phyloP scores from a whole-genome alignment of 2,113 vertebrate species.

The Chaetodon trifascialis region DNA sequence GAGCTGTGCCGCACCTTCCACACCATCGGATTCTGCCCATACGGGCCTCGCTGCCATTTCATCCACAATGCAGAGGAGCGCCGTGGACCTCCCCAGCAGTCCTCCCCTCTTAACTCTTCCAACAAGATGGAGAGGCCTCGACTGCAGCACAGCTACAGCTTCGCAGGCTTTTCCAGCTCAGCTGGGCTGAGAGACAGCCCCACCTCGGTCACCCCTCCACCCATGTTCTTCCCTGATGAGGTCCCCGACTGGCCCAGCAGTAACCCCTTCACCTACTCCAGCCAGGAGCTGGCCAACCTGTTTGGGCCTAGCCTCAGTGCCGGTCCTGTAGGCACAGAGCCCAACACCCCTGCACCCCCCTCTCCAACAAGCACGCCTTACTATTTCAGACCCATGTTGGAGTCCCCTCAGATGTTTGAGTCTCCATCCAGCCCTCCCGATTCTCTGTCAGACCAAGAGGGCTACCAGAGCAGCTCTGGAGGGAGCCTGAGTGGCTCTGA shows the following conservation, averaged over 20 bases:
- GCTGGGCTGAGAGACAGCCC: conserved; percentile 95
- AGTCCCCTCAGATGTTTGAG: conserved; percentile 94
- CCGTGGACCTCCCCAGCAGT: conserved; percentile 88
- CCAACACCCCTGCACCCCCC: conserved; percentile 76
- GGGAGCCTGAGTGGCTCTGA: conserved; percentile 96
- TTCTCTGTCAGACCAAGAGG: conserved; percentile 98
- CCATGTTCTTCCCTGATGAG: conserved; percentile 93
- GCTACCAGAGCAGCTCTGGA: conserved; percentile 98
- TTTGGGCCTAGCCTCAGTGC: conserved; percentile 92
- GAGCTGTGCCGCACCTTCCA: conserved; percentile 99
- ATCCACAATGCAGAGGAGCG: conserved; percentile 98
- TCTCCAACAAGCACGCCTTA: conserved; percentile 90
- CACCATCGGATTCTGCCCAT: conserved; percentile 98
- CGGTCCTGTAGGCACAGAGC: conserved; percentile 86
- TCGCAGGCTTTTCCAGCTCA: conserved; percentile 93
- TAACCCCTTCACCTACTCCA: conserved; percentile 98
- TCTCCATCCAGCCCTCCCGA: conserved; percentile 94
- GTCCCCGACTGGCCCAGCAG: conserved; percentile 93
- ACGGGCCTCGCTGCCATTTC: conserved; percentile 98
- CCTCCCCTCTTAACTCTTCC: conserved; percentile 83
- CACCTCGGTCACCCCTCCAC: conserved; percentile 96
- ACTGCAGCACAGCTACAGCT: conserved; percentile 99
- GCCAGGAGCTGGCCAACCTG: conserved; percentile 97
- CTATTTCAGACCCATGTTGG: conserved; percentile 94
- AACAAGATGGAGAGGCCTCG: conserved; percentile 91